These are phyloP conservation scores for Anhinga rufa DNA, from an alignment of 2,113 vertebrate species.

Conservation along the genomic window DNA sequence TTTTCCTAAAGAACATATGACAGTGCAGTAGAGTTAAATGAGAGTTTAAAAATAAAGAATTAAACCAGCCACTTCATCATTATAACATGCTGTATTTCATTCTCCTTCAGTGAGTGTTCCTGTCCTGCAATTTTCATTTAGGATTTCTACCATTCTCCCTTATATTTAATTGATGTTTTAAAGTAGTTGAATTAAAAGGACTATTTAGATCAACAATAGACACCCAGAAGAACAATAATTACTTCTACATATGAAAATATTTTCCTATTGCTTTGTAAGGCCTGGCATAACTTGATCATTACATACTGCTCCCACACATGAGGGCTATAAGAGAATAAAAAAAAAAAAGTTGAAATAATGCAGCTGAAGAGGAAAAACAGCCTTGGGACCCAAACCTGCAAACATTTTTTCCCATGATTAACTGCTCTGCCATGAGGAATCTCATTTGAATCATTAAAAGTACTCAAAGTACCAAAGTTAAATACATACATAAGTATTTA, in stretches of 20 bases:
- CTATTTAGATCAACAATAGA: not conserved
- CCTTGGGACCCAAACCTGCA: conserved; percentile 9
- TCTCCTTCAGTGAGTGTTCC: not conserved
- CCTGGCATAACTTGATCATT: not conserved
- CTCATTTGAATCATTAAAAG: conserved; percentile 8
- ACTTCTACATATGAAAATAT: not conserved
- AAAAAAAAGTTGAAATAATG: not conserved
- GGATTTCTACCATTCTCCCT: not conserved
- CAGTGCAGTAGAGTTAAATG: not conserved
- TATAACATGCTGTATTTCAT: not conserved
- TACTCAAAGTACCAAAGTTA: not conserved
- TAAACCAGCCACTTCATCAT: not conserved
- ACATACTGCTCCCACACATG: not conserved
- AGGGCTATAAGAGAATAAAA: not conserved
- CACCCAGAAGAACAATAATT: not conserved
- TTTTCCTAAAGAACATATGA: not conserved
- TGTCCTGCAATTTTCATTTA: not conserved
- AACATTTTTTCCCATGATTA: conserved; percentile 38
- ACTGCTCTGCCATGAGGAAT: not conserved
- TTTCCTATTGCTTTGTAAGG: not conserved
- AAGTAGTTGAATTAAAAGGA: not conserved
- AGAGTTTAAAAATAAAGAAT: not conserved
- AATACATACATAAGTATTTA: conserved; percentile 1
- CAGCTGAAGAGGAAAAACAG: not conserved
- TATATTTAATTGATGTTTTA: not conserved